Percentiles rank a stretch among this genome's conserved stretches.
Evolutionary conservation across 2,888 invertebrate genomes (phyloP).

Genomic region (Hololepta plana): DNA sequence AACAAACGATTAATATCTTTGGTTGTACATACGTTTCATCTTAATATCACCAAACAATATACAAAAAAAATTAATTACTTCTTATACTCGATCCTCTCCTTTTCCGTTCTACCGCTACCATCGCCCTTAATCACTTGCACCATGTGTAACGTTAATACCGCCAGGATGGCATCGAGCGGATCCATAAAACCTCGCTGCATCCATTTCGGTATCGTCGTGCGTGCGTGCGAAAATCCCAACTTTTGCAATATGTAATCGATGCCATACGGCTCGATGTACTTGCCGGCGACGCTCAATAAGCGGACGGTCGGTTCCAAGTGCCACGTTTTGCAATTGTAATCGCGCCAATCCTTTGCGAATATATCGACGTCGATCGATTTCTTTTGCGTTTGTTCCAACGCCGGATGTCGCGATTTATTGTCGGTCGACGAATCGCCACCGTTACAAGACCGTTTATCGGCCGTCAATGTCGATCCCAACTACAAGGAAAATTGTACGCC

Average conservation of each 20-base stretch:
- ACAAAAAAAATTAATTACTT: too few species aligned
- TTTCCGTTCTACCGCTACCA: conserved; percentile 12
- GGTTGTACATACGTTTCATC: too few species aligned
- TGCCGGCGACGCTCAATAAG: conserved; percentile 42
- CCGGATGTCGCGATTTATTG: conserved; percentile 12
- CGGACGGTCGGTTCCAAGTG: conserved; percentile 87
- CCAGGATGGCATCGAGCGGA: conserved; percentile 82
- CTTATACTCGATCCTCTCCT: conserved; percentile 7
- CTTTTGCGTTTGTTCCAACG: conserved; percentile 7
- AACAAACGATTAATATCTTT: too few species aligned
- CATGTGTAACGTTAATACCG: conserved; percentile 57
- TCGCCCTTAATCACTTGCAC: conserved; percentile 30
- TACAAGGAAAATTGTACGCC: too few species aligned
- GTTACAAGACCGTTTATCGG: too few species aligned
- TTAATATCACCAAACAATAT: too few species aligned
- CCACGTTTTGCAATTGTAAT: conserved; percentile 90
- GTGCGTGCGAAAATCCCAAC: conserved; percentile 90
- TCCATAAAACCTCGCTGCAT: conserved; percentile 97
- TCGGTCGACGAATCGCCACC: too few species aligned
- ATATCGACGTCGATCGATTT: conserved; percentile 35
- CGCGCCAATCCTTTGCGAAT: conserved; percentile 71
- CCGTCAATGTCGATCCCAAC: too few species aligned
- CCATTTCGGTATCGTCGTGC: conserved; percentile 99
- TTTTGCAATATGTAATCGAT: conserved; percentile 97
- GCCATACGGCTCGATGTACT: conserved; percentile 94